These are phyloP conservation scores for Nymphalis c-album DNA, from an alignment of 2,888 invertebrate species.

Conservation along the genomic window DNA sequence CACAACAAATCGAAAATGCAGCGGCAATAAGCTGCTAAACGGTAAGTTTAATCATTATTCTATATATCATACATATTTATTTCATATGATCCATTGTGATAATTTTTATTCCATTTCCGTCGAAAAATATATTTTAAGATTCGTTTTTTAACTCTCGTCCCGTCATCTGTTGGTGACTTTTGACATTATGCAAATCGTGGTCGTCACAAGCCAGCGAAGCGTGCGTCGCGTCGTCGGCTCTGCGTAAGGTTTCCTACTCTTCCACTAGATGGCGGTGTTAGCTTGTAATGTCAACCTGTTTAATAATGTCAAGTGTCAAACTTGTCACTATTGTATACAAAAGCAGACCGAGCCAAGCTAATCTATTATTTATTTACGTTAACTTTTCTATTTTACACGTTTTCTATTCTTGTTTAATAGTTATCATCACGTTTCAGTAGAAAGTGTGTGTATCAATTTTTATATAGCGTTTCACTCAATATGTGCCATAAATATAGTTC, in stretches of 20 bases:
- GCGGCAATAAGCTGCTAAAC: slow-evolving; percentile 78
- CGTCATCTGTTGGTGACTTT: slow-evolving; percentile 58
- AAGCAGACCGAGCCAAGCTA: slow-evolving; percentile 73
- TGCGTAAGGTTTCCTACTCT: slow-evolving; percentile 36
- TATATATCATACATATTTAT: no score
- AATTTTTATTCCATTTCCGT: slow-evolving; percentile 25
- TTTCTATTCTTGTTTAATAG: slow-evolving; percentile 47
- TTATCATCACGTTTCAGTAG: slow-evolving; percentile 52
- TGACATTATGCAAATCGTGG: slow-evolving; percentile 57
- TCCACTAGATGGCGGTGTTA: slow-evolving; percentile 62
- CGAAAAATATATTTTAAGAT: slow-evolving; percentile 19
- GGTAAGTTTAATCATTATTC: slow-evolving; percentile 45
- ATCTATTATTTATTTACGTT: slow-evolving; percentile 75
- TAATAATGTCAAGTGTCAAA: slow-evolving; percentile 46
- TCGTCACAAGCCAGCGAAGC: slow-evolving; percentile 13
- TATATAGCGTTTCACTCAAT: slow-evolving; percentile 63
- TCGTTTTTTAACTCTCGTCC: slow-evolving; percentile 24
- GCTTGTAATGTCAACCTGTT: slow-evolving; percentile 29
- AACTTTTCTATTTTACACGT: slow-evolving; percentile 65
- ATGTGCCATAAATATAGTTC: slow-evolving; percentile 60
- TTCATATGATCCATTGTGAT: not conserved
- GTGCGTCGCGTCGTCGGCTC: slow-evolving; percentile 1
- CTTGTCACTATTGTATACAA: slow-evolving; percentile 68
- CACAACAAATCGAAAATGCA: slow-evolving; percentile 61
- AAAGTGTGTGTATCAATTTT: slow-evolving; percentile 56